These are phyloP conservation scores for Trachops cirrhosus DNA, from an alignment of 2,797 vertebrate species.

Conservation along the genomic window DNA sequence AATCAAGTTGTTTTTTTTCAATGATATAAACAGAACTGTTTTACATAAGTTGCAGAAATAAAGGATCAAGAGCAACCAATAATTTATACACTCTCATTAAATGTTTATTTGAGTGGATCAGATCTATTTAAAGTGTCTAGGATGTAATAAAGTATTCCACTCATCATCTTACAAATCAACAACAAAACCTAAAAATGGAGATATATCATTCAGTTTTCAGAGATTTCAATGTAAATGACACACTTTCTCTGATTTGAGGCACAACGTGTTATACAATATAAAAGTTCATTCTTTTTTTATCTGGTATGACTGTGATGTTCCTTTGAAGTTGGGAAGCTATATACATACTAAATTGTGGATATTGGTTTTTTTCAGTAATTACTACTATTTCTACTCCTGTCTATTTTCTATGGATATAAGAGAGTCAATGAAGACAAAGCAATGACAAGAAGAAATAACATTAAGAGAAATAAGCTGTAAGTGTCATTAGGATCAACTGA, in stretches of 20 bases:
- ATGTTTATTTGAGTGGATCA: not conserved
- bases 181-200: not conserved
- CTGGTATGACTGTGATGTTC: not conserved
- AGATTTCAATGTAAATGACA: not conserved
- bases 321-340: not conserved
- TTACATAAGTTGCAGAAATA: not conserved
- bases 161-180: not conserved
- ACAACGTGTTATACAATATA: not conserved
- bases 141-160: not conserved
- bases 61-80: not conserved
- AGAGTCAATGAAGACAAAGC: not conserved
- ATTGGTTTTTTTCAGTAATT: not conserved
- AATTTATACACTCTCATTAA: not conserved
- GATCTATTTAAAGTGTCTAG: not conserved
- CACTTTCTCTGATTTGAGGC: not conserved
- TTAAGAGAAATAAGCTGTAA: not conserved
- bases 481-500: not conserved
- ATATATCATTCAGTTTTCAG: not conserved
- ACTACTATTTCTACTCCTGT: not conserved
- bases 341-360: not conserved
- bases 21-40: not conserved
- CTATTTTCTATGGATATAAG: not conserved
- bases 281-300: not conserved
- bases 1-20: not conserved
- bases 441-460: not conserved